A percentile compares a stretch with the other conserved stretches of the same genome.
These are phyloP conservation scores for Aurelia aurita complex sp. Pacific DNA, from an alignment of 30 jellyfish, hydroid and myxozoan genomes.

Conservation along the genomic window DNA sequence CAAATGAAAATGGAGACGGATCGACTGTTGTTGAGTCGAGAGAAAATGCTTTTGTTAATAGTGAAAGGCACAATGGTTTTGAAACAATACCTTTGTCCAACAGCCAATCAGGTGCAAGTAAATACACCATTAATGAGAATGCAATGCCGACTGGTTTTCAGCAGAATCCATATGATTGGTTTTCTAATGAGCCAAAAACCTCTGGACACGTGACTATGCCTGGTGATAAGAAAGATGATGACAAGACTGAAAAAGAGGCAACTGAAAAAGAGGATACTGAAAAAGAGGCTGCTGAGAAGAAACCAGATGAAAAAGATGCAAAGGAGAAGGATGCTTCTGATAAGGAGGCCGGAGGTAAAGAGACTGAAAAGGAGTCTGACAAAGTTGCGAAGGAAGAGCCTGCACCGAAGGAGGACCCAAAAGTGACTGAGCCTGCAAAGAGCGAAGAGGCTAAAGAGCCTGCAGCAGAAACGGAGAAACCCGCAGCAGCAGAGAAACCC, in stretches of 20 bases:
- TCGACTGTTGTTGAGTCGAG: not conserved
- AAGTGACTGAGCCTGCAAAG: not conserved
- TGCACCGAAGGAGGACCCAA: not conserved
- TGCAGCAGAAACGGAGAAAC: not conserved
- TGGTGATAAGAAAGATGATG: slow-evolving; percentile 53
- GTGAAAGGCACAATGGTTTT: slow-evolving; percentile 14
- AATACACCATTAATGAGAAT: slow-evolving; percentile 10
- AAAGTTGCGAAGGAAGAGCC: not conserved
- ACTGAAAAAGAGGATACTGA: slow-evolving; percentile 9
- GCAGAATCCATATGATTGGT: not conserved
- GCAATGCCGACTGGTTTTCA: slow-evolving; percentile 9
- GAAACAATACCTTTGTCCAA: slow-evolving; percentile 20
- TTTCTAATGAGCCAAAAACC: not conserved
- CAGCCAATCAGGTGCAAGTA: slow-evolving; percentile 21
- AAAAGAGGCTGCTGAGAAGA: slow-evolving; percentile 3
- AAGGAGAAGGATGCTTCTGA: not conserved
- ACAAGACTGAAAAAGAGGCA: slow-evolving; percentile 17
- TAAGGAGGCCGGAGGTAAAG: not conserved
- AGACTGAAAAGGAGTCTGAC: not conserved
- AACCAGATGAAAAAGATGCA: not conserved
- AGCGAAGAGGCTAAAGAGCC: not conserved
- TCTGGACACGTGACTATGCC: not conserved
- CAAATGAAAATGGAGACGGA: not conserved
- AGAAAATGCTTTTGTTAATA: not conserved
- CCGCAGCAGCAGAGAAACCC: not conserved